Conservation (phyloP, 2,888 invertebrate species). For the Brenthis daphne region DNA sequence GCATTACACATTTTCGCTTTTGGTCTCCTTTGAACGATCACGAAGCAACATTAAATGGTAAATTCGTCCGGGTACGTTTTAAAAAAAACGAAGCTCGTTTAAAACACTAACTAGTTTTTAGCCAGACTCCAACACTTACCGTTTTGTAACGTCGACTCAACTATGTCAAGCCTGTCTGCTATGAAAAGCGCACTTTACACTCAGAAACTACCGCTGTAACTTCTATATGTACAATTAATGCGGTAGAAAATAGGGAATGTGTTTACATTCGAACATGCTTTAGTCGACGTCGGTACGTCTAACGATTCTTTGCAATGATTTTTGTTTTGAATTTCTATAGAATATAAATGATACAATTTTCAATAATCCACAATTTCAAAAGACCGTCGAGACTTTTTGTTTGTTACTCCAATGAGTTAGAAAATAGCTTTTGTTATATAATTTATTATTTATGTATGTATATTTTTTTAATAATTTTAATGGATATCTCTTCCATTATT, state of each 20-base stretch:
- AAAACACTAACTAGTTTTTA: slow-evolving; percentile 22
- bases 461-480: slow-evolving; percentile 5
- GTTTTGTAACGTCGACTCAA: slow-evolving; percentile 20
- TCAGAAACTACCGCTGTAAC: slow-evolving; percentile 14
- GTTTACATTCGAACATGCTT: neutral
- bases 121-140: slow-evolving; percentile 24
- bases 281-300: too few relatives aligned
- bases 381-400: neutral
- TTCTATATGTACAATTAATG: slow-evolving; percentile 18
- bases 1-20: slow-evolving; percentile 3
- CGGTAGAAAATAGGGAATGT: slow-evolving; percentile 15
- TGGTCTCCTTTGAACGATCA: slow-evolving; percentile 8
- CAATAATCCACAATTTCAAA: neutral
- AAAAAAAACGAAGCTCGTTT: slow-evolving; percentile 9
- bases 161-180: slow-evolving; percentile 20
- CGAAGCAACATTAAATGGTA: slow-evolving; percentile 8
- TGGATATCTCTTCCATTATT: neutral
- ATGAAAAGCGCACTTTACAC: slow-evolving; percentile 27
- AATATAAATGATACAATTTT: slow-evolving; percentile 1
- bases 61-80: slow-evolving; percentile 1
- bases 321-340: neutral
- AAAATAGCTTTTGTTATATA: neutral
- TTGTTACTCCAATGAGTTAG: slow-evolving; percentile 1
- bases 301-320: neutral
- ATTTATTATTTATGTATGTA: neutral